A percentile compares a stretch with the other conserved stretches of the same genome.
These are phyloP conservation scores for Dione vanillae DNA, from an alignment of 2,888 invertebrate genomes.

Conservation along the genomic window DNA sequence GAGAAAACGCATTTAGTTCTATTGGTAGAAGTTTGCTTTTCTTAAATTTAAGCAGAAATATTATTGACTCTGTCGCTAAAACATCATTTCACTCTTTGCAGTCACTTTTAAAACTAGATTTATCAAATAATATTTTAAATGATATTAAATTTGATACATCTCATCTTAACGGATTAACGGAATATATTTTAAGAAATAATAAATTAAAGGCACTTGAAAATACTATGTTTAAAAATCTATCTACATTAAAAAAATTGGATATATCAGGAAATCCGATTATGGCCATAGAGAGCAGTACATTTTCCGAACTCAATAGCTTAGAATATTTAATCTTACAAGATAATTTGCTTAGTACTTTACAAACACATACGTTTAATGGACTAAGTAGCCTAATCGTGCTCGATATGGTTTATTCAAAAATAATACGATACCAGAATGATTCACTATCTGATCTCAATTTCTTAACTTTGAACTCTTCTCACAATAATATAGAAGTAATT, in stretches of 20 bases:
- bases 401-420: slow-evolving; percentile 27
- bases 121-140: slow-evolving; percentile 36
- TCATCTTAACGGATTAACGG: slow-evolving; percentile 32
- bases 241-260: slow-evolving; percentile 27
- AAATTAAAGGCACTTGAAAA: slow-evolving; percentile 32
- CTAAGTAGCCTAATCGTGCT: slow-evolving; percentile 17
- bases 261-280: slow-evolving; percentile 34
- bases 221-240: slow-evolving; percentile 30
- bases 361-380: slow-evolving; percentile 27
- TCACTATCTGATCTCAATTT: slow-evolving; percentile 25
- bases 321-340: slow-evolving; percentile 25
- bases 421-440: slow-evolving; percentile 27
- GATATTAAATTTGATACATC: slow-evolving; percentile 32
- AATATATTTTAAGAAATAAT: slow-evolving; percentile 36
- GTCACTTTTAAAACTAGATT: slow-evolving; percentile 32
- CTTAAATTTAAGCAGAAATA: slow-evolving; percentile 40
- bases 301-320: slow-evolving; percentile 33
- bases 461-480: slow-evolving; percentile 29
- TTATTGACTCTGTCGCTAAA: slow-evolving; percentile 30
- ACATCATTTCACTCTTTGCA: slow-evolving; percentile 31
- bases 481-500: slow-evolving; percentile 31
- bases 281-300: slow-evolving; percentile 32
- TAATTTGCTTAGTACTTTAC: slow-evolving; percentile 29
- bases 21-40: slow-evolving; percentile 25
- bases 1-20: slow-evolving; percentile 35